Conservation (phyloP, 2,888 invertebrate genomes). For the Parnassius smintheus region DNA sequence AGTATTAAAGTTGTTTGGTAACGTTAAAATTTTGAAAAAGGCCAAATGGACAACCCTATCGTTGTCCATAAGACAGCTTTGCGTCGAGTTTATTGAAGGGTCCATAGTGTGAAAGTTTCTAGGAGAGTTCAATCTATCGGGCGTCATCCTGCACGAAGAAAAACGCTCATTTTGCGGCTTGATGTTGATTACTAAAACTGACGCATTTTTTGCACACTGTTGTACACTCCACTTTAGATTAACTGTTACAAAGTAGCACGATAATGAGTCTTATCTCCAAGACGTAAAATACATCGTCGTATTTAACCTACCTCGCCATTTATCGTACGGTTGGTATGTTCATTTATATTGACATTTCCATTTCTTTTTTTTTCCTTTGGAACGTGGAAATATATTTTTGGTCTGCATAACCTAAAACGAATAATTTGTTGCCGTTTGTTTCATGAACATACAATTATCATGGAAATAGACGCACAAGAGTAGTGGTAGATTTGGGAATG, state of each 20-base stretch:
- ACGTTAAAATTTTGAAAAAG: too few species aligned
- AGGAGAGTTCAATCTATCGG: conserved; percentile 8
- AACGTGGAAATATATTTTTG: too few species aligned
- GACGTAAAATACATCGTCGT: neutral
- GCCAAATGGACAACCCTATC: conserved; percentile 4
- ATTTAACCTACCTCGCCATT: neutral
- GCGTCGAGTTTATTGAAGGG: conserved; percentile 12
- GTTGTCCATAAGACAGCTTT: neutral
- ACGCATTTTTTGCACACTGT: neutral
- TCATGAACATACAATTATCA: too few species aligned
- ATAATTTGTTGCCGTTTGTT: too few species aligned
- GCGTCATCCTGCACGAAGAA: neutral
- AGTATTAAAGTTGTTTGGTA: too few species aligned
- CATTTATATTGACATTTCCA: neutral
- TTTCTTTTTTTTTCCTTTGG: neutral
- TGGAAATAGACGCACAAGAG: too few species aligned
- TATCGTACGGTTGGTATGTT: neutral
- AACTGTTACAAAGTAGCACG: neutral
- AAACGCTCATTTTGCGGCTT: conserved; percentile 5
- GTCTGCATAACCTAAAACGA: too few species aligned
- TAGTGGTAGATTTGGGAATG: too few species aligned
- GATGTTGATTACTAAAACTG: conserved; percentile 6
- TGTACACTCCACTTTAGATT: neutral
- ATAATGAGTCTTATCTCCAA: neutral
- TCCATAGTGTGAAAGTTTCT: neutral